These are phyloP conservation scores for Peromyscus aztecus DNA, from an alignment of 2,797 vertebrate species.

Conservation along the genomic window DNA sequence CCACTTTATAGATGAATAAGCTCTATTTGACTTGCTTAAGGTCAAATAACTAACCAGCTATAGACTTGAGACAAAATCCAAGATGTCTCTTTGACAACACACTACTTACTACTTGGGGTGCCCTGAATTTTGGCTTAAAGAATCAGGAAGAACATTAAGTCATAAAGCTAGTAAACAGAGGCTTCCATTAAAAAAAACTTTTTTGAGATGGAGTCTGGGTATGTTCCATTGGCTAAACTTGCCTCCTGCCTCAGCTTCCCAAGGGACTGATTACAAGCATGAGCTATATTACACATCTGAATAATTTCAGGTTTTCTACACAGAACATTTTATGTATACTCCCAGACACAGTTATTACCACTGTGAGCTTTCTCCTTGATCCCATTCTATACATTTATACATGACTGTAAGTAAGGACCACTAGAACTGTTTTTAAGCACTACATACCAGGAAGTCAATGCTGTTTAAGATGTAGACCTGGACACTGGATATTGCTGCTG, in stretches of 20 bases:
- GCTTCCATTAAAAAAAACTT: background rate
- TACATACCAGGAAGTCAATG: constrained; percentile 14
- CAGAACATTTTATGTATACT: constrained; percentile 12
- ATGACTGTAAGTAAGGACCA: constrained; percentile 44
- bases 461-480: constrained; percentile 35
- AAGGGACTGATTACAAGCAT: background rate
- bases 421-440: constrained; percentile 48
- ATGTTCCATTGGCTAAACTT: background rate
- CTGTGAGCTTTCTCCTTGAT: background rate
- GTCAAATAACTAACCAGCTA: constrained; percentile 23
- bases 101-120: background rate
- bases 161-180: constrained; percentile 28
- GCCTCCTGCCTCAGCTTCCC: background rate
- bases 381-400: constrained; percentile 1
- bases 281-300: constrained; percentile 1
- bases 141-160: background rate
- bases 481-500: background rate
- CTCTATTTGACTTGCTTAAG: constrained; percentile 21
- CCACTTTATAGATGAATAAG: background rate
- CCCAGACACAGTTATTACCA: background rate
- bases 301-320: constrained; percentile 22
- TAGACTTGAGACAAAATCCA: constrained; percentile 26
- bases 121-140: constrained; percentile 33
- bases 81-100: background rate
- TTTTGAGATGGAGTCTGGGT: background rate